A percentile compares a stretch with the other conserved stretches of the same genome.
Conservation (phyloP, 1,140 invertebrate genomes). For the Drosophila teissieri region DNA sequence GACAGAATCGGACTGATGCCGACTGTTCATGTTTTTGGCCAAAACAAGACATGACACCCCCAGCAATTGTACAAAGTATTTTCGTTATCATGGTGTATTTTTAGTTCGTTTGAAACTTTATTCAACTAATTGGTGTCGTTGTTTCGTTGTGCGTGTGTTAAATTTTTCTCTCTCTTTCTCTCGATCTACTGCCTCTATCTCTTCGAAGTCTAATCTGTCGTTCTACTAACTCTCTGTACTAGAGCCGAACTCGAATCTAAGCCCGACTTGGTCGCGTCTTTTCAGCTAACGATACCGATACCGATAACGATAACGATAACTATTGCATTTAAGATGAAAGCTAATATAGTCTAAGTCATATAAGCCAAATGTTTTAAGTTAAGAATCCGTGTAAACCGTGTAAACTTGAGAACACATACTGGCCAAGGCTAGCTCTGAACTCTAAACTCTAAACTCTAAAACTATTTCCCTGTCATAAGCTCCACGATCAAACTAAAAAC, state of each 20-base stretch:
- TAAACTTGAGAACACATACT: conserved; percentile 76
- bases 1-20: conserved; percentile 29
- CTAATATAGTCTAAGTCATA: conserved; percentile 57
- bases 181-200: conserved; percentile 40
- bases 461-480: conserved; percentile 13
- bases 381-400: conserved; percentile 64
- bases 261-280: conserved; percentile 47
- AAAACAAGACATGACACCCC: conserved; percentile 25
- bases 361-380: conserved; percentile 59
- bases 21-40: conserved; percentile 16
- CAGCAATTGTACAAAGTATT: conserved; percentile 60
- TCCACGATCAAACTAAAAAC: conserved; percentile 7
- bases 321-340: conserved; percentile 61
- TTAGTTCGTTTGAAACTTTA: conserved; percentile 28
- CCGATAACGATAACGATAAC: conserved; percentile 48
- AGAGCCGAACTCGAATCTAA: conserved; percentile 25
- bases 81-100: conserved; percentile 39
- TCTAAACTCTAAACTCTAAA: conserved; percentile 9
- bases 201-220: conserved; percentile 44
- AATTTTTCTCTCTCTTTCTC: conserved; percentile 75
- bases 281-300: conserved; percentile 63
- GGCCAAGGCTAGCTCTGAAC: conserved; percentile 12
- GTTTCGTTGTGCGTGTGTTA: conserved; percentile 78
- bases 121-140: conserved; percentile 77
- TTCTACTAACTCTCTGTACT: conserved; percentile 44